These are phyloP conservation scores for Boloria selene DNA, from an alignment of 2,888 invertebrate species.

Conservation along the genomic window DNA sequence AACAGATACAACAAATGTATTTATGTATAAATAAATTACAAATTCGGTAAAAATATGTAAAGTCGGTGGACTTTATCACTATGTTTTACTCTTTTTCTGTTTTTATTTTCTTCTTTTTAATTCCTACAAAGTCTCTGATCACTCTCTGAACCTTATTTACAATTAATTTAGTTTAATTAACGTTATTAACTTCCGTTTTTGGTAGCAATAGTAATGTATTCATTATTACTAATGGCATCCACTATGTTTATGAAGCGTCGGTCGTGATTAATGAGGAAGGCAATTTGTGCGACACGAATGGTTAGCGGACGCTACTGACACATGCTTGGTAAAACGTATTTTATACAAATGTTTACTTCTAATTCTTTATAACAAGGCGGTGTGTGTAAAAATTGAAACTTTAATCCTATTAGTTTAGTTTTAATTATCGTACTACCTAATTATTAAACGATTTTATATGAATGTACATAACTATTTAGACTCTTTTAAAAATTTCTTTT, in stretches of 20 bases:
- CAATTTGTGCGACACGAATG: slow-evolving; percentile 11
- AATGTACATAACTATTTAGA: no score
- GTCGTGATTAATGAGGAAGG: slow-evolving; percentile 22
- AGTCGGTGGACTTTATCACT: no score
- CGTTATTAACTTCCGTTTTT: slow-evolving; percentile 1
- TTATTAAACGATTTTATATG: no score
- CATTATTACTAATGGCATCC: slow-evolving; percentile 14
- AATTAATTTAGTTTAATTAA: neutral
- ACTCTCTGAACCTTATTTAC: no score
- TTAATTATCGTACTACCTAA: no score
- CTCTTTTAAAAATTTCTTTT: no score
- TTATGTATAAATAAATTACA: no score
- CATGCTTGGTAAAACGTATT: slow-evolving; percentile 2
- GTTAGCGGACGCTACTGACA: slow-evolving; percentile 8
- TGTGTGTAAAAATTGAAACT: neutral
- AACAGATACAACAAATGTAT: no score
- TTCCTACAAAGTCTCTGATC: no score
- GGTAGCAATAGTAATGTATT: slow-evolving; percentile 6
- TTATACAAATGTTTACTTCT: neutral
- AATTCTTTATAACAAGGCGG: neutral
- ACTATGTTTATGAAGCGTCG: slow-evolving; percentile 11
- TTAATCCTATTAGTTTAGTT: neutral
- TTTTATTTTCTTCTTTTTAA: no score
- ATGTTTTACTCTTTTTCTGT: no score
- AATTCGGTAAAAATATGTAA: no score